Base-by-base conservation (phyloP, 2,797 vertebrate genomes). In the Mus caroli region DNA sequence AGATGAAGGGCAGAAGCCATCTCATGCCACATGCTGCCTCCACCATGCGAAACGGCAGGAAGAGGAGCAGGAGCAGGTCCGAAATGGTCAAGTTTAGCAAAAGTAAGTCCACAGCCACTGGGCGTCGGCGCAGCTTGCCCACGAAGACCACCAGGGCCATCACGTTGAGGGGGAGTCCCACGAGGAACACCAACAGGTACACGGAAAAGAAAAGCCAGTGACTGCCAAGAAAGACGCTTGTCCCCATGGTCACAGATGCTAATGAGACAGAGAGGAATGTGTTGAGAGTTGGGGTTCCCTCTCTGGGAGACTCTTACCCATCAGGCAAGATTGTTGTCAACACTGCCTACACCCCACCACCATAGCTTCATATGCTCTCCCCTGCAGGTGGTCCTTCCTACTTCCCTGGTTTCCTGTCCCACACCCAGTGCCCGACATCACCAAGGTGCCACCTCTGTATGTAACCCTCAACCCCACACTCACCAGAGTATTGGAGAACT, bases 11-110 rank as follows among this genome's bases (percentile, higher is more conserved):
- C 60, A 99, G 97, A 1, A 73, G 77, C 98, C 98, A 98, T 78
- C 6, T 88, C 60, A 97, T 94, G 13, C 93, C 90, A 0, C 52
- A 85, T 0, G 97, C 97, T 13, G 98, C 98, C 24, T 98, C 97
- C 56, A 97, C 98, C 97, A 98, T 98, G 73, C 97, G 98, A 58
- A 99, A 94, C 0, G 98, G 98, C 91, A 98, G 95, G 86, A 98
- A 98, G 24, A 96, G 46, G 78, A 99, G 92, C 96, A 98, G 98
- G 0, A 98, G 71, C 76, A 98, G 96, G 93, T 99, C 98, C 0
- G 98, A 99, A 58, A 98, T 7, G 15, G 98, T 98, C 90, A 98
- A 96, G 91, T 98, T 99, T 56, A 99, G 94, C 79, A 98, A 88
- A 0, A 99, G 96, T 85, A 99, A 56, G 10, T 98, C 98, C 64